phyloP scores from a whole-genome alignment of 1,140 invertebrate genomes.

The Lepidurus arcticus region DNA sequence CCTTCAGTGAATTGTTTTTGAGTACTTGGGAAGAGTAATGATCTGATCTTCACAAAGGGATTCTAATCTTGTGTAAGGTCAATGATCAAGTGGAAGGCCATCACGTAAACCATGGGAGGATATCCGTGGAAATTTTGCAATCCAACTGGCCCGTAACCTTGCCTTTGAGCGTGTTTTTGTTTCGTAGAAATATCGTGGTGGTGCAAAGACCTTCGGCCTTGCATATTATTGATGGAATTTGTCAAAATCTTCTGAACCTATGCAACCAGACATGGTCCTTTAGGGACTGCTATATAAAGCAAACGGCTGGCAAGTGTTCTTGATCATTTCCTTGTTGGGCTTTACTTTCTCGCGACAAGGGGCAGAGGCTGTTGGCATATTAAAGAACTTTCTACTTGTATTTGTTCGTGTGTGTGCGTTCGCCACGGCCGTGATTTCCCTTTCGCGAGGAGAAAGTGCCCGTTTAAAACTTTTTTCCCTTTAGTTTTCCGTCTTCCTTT shows the following conservation, averaged over 20 bases:
- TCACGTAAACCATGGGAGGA: neutral
- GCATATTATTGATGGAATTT: neutral
- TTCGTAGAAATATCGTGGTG: neutral
- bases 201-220: conserved; percentile 12
- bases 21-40: neutral
- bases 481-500: neutral
- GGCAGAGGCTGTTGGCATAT: neutral
- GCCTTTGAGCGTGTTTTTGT: neutral
- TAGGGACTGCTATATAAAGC: conserved; percentile 10
- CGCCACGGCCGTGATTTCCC: conserved; percentile 1
- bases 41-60: neutral
- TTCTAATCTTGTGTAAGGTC: conserved; percentile 1
- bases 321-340: conserved; percentile 8
- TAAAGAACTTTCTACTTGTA: conserved; percentile 4
- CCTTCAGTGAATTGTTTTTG: neutral
- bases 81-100: neutral
- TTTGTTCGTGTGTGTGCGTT: neutral
- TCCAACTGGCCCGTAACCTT: conserved; percentile 1
- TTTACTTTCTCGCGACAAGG: neutral
- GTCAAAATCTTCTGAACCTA: neutral
- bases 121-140: neutral
- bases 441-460: neutral
- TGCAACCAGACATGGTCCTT: neutral
- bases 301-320: neutral
- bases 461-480: neutral